These are phyloP conservation scores for Globodera rostochiensis DNA, from an alignment of 1,140 invertebrate species.

Conservation along the genomic window DNA sequence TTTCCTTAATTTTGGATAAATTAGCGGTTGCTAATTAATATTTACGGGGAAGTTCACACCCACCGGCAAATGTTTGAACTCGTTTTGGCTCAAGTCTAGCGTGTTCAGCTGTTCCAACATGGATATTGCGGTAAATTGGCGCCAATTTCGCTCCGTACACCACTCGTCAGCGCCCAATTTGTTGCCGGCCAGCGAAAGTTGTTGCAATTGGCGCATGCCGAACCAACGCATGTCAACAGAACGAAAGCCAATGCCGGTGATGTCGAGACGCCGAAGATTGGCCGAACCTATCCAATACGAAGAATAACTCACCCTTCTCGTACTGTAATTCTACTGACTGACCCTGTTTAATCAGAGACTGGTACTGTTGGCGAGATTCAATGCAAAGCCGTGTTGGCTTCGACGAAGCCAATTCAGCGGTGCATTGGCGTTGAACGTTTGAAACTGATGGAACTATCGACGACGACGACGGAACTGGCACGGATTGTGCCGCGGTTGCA, in stretches of 20 bases:
- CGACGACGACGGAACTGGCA: constrained; percentile 6
- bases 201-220: constrained; percentile 11
- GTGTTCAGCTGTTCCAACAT: constrained; percentile 10
- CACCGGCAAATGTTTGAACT: constrained; percentile 27
- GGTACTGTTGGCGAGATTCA: neutral
- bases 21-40: neutral
- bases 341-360: neutral
- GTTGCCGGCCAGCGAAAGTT: constrained; percentile 16
- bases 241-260: constrained; percentile 16
- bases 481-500: neutral
- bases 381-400: neutral
- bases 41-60: neutral
- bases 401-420: neutral
- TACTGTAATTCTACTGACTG: too few relatives aligned
- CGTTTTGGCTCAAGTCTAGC: constrained; percentile 29
- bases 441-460: neutral
- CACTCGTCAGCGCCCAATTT: constrained; percentile 11
- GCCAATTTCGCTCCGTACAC: constrained; percentile 12
- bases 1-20: constrained; percentile 6
- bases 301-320: too few relatives aligned
- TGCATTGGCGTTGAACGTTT: neutral
- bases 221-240: constrained; percentile 35
- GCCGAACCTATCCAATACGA: neutral
- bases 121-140: constrained; percentile 24
- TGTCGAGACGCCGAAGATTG: constrained; percentile 20